Percentiles rank a stretch among this genome's conserved stretches.
Evolutionary conservation across 2,113 vertebrate genomes (phyloP).

Genomic region (Lamprotornis superbus): DNA sequence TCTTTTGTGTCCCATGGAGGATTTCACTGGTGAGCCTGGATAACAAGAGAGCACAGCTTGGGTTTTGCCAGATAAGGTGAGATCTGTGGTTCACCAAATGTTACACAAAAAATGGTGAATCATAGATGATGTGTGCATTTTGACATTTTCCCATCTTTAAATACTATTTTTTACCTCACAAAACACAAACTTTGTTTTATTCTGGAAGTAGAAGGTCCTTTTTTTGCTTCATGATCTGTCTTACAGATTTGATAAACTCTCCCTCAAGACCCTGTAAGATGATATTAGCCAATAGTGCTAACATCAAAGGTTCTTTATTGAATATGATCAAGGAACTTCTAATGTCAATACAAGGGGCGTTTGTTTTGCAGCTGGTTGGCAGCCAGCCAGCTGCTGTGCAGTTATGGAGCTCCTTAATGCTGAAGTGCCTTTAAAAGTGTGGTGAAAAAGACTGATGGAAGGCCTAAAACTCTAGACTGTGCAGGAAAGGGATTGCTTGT

Average conservation of each 20-base stretch:
- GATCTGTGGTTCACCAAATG: neutral
- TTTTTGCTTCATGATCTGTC: neutral
- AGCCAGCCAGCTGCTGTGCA: neutral
- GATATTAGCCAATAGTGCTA: neutral
- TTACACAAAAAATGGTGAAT: neutral
- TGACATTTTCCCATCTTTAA: neutral
- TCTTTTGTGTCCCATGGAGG: neutral
- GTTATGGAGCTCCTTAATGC: neutral
- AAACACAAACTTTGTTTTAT: neutral
- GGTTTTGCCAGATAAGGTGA: neutral
- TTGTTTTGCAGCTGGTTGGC: conserved; percentile 50
- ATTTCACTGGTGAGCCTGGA: neutral
- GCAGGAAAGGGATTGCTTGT: neutral
- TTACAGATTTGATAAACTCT: neutral
- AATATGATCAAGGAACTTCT: conserved; percentile 41
- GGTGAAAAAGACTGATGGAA: conserved; percentile 32
- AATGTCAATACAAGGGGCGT: conserved; percentile 4
- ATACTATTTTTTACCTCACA: neutral
- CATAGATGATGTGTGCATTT: neutral
- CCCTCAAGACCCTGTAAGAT: conserved; percentile 3
- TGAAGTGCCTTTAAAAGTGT: conserved; percentile 24
- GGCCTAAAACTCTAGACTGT: neutral
- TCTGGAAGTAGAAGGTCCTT: neutral
- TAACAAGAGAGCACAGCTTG: neutral
- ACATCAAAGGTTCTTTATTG: conserved; percentile 55